Evolutionary conservation across 1,140 invertebrate species (phyloP).

Genomic region (Philopotamus ludificatus): DNA sequence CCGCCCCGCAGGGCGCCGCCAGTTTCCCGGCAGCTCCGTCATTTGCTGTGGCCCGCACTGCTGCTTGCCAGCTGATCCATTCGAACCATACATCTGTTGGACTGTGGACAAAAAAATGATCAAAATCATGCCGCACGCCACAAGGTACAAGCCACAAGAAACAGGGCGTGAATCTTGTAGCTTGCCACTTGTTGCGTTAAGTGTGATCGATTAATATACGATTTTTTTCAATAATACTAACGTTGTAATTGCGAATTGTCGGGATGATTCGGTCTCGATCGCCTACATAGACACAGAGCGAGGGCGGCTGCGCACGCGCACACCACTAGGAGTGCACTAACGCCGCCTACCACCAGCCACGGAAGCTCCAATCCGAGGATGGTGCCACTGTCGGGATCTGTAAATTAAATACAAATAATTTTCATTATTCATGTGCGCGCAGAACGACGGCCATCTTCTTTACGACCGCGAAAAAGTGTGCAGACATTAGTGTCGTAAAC

Average conservation of each 20-base stretch:
- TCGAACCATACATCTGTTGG: slow-evolving; percentile 78
- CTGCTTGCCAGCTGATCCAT: slow-evolving; percentile 66
- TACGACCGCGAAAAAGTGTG: no score
- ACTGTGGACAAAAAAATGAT: slow-evolving; percentile 53
- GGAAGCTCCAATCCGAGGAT: slow-evolving; percentile 73
- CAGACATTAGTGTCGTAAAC: no score
- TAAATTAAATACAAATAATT: slow-evolving; percentile 38
- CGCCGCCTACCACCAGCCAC: slow-evolving; percentile 71
- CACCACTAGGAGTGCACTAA: slow-evolving; percentile 65
- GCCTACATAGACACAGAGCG: slow-evolving; percentile 72
- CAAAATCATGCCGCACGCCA: slow-evolving; percentile 6
- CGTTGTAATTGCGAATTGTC: slow-evolving; percentile 57
- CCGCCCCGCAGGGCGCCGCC: slow-evolving; percentile 88
- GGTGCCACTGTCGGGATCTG: slow-evolving; percentile 70
- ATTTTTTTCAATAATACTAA: slow-evolving; percentile 36
- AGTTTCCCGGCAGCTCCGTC: slow-evolving; percentile 79
- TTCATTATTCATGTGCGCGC: no score
- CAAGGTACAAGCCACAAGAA: slow-evolving; percentile 4
- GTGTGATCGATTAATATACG: no score
- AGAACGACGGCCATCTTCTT: no score
- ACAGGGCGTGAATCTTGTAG: not conserved
- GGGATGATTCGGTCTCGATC: slow-evolving; percentile 54
- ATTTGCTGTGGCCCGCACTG: slow-evolving; percentile 47
- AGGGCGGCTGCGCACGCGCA: slow-evolving; percentile 66
- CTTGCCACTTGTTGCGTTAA: no score